A percentile compares a stretch with the other conserved stretches of the same genome.
phyloP scores from a whole-genome alignment of 2,888 invertebrate genomes.

The Caenorhabditis doughertyi region DNA sequence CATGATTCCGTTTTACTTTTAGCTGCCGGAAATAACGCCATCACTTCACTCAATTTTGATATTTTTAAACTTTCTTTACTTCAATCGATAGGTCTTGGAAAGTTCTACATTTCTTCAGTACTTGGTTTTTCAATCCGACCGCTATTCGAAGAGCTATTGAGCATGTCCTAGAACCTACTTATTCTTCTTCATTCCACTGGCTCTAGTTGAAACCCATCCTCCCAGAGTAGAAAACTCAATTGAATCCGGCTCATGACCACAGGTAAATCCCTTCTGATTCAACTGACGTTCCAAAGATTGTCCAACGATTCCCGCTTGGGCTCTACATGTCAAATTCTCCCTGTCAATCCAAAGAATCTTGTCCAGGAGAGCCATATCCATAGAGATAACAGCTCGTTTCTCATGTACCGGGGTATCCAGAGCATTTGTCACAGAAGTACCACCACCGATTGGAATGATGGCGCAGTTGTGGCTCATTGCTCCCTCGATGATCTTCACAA shows the following conservation, averaged over 20 bases:
- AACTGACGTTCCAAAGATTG: constrained; percentile 76
- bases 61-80: no score
- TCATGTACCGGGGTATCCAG: constrained; percentile 84
- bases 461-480: constrained; percentile 89
- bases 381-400: constrained; percentile 89
- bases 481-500: constrained; percentile 87
- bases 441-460: constrained; percentile 87
- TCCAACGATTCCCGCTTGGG: constrained; percentile 83
- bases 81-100: no score
- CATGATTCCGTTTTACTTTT: no score
- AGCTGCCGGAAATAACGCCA: no score
- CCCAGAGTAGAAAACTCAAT: constrained; percentile 94
- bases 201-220: constrained; percentile 97
- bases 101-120: no score
- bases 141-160: no score
- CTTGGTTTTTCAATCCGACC: no score
- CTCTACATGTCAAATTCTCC: constrained; percentile 89
- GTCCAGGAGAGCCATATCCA: constrained; percentile 97
- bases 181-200: constrained; percentile 99
- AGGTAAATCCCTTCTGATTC: constrained; percentile 77
- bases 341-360: constrained; percentile 94
- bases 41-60: no score
- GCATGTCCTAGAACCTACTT: constrained; percentile 87
- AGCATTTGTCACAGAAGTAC: constrained; percentile 80
- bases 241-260: constrained; percentile 97